phyloP scores from a whole-genome alignment of 2,888 invertebrate species.

The Bembecia ichneumoniformis region DNA sequence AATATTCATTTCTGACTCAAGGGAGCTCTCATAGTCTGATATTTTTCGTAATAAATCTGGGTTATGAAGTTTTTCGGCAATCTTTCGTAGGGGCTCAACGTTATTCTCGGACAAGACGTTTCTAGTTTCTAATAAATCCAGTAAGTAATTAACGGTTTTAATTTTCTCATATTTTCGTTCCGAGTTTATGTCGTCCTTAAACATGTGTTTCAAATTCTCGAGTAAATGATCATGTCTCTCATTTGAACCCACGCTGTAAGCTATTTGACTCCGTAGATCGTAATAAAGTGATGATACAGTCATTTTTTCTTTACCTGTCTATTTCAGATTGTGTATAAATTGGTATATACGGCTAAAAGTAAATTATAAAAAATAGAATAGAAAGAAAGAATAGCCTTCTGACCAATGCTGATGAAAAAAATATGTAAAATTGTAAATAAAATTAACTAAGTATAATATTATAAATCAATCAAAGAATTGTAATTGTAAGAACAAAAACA shows the following conservation, averaged over 20 bases:
- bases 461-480: too few species aligned
- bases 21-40: slow-evolving; percentile 31
- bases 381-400: too few species aligned
- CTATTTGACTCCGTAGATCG: slow-evolving; percentile 28
- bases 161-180: slow-evolving; percentile 48
- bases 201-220: slow-evolving; percentile 39
- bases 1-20: slow-evolving; percentile 21
- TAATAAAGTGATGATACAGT: slow-evolving; percentile 41
- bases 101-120: slow-evolving; percentile 47
- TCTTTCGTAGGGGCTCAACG: slow-evolving; percentile 39
- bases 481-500: too few species aligned
- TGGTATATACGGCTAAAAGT: neutral
- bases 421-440: too few species aligned
- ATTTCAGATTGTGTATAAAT: too few species aligned
- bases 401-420: too few species aligned
- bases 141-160: slow-evolving; percentile 35
- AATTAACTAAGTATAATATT: too few species aligned
- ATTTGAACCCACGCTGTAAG: slow-evolving; percentile 28
- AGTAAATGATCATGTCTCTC: slow-evolving; percentile 35
- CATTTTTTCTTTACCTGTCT: slow-evolving; percentile 21
- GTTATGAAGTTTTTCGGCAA: slow-evolving; percentile 32
- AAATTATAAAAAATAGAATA: neutral
- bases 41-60: slow-evolving; percentile 29
- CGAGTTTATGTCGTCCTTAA: slow-evolving; percentile 48
- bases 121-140: slow-evolving; percentile 47